Percentiles rank a stretch among this genome's conserved stretches.
Evolutionary conservation across 2,113 vertebrate species (phyloP).

Genomic region (Condylura cristata): DNA sequence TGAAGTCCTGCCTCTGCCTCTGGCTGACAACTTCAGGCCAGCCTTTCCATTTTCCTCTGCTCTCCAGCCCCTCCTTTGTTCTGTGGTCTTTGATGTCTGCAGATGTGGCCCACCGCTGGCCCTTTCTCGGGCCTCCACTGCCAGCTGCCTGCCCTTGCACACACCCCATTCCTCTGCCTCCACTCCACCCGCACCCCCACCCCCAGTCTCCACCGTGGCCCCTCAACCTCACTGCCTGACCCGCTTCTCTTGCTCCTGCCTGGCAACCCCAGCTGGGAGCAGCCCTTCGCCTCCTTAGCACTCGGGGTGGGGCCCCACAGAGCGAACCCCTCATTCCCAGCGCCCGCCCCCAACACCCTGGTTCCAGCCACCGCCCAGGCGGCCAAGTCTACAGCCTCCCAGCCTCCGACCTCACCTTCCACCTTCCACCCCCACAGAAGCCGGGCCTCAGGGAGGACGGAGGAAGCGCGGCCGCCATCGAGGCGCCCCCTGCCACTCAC

Average conservation of each 20-base stretch:
- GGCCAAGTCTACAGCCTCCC: too few species aligned
- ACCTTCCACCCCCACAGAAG: too few species aligned
- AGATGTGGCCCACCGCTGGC: rapidly evolving
- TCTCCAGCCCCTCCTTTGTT: neutral
- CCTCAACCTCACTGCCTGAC: neutral
- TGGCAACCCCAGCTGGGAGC: neutral
- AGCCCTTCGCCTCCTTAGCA: neutral
- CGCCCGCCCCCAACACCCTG: too few species aligned
- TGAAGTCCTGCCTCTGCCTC: neutral
- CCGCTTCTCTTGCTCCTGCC: neutral
- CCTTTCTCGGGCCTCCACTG: neutral
- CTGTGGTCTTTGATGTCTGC: too few species aligned
- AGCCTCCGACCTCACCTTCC: too few species aligned
- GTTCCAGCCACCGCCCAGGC: too few species aligned
- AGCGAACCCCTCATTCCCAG: too few species aligned
- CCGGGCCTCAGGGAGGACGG: too few species aligned
- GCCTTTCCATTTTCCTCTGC: neutral
- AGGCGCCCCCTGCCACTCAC: too few species aligned
- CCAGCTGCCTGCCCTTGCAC: neutral
- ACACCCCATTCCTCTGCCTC: too few species aligned
- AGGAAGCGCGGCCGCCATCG: too few species aligned
- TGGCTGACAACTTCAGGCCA: neutral
- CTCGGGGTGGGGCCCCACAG: too few species aligned
- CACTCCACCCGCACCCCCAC: neutral
- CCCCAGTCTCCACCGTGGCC: neutral